These are phyloP conservation scores for Rhynchomys soricoides DNA, from an alignment of 2,113 vertebrate species.

Conservation along the genomic window DNA sequence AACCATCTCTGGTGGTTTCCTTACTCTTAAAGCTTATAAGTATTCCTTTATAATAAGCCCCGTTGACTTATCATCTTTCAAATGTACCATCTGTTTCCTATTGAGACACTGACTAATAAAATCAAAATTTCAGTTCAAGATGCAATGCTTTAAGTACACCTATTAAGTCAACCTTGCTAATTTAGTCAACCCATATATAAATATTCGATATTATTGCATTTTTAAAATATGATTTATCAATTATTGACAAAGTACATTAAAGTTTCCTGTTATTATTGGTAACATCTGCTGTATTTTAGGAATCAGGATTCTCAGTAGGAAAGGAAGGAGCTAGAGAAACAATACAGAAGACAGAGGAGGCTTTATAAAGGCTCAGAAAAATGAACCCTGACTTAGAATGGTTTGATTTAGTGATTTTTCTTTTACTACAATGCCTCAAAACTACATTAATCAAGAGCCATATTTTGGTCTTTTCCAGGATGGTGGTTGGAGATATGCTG, in stretches of 20 bases:
- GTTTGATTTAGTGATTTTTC: not conserved
- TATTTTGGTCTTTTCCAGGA: not conserved
- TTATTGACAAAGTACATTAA: conserved; percentile 10
- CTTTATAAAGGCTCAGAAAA: not conserved
- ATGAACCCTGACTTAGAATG: not conserved
- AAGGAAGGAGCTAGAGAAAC: not conserved
- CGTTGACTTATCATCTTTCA: not conserved
- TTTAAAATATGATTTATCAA: not conserved
- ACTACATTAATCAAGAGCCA: not conserved
- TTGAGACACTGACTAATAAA: not conserved
- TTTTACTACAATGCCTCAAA: not conserved
- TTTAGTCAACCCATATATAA: not conserved
- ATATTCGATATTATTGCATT: not conserved
- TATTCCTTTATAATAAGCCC: conserved; percentile 5
- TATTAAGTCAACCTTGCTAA: conserved; percentile 40
- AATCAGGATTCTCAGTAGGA: not conserved
- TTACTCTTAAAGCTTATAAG: not conserved
- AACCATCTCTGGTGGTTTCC: not conserved
- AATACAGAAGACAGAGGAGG: not conserved
- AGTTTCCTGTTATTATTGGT: not conserved
- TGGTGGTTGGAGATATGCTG: too few relatives aligned
- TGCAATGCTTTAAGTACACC: not conserved
- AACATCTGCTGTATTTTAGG: not conserved
- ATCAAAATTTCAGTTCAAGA: not conserved
- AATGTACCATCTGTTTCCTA: not conserved